Evolutionary conservation across 2,888 invertebrate genomes (phyloP).

Genomic region (Syrista parreyssii): DNA sequence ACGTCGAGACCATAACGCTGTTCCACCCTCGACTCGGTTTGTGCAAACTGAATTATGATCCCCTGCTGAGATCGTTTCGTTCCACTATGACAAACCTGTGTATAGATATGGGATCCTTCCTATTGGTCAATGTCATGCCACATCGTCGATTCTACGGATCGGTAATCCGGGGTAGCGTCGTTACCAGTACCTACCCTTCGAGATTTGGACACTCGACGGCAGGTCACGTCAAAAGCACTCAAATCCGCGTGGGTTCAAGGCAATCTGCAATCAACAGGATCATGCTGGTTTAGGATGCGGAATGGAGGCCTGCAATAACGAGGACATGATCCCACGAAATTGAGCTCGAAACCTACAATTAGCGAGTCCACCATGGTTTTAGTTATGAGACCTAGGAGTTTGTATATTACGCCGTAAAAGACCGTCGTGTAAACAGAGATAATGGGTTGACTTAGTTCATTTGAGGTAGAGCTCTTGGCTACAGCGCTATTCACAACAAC

Average conservation of each 20-base stretch:
- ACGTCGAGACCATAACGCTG: not conserved
- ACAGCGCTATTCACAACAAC: not conserved
- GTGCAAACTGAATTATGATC: not conserved
- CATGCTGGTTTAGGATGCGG: conserved; percentile 5
- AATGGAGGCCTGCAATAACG: not conserved
- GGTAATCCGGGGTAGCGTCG: not conserved
- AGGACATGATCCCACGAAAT: conserved; percentile 28
- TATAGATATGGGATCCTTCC: not conserved
- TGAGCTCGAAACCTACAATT: conserved; percentile 47
- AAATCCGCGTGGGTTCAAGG: not conserved
- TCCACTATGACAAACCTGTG: not conserved
- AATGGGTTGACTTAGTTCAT: conserved; percentile 52
- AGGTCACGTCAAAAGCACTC: not conserved
- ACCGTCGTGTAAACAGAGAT: conserved; percentile 44
- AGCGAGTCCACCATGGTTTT: conserved; percentile 45
- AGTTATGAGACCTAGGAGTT: conserved; percentile 43
- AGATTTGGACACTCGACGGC: not conserved
- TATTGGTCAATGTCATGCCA: not conserved
- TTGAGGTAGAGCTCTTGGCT: conserved; percentile 23
- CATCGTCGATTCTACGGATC: not conserved
- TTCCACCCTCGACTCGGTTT: not conserved
- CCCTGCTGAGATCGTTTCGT: not conserved
- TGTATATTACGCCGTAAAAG: conserved; percentile 50
- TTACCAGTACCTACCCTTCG: not conserved
- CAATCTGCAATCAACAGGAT: conserved; percentile 5